Evolutionary conservation across 2,113 vertebrate species (phyloP).

Genomic region (Eurystomus gularis): DNA sequence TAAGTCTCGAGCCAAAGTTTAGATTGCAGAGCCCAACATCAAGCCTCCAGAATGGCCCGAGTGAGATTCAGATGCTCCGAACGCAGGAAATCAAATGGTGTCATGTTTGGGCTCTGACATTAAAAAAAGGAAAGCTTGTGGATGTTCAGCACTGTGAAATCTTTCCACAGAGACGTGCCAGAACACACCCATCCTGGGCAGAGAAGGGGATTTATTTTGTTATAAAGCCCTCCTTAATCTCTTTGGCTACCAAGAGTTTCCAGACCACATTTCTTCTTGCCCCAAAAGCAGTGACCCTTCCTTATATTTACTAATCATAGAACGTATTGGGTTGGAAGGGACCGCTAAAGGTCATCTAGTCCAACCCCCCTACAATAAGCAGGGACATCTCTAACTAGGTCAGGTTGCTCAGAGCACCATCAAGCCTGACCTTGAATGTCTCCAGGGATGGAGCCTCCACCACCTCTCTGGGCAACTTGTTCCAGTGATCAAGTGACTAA

Average conservation of each 20-base stretch:
- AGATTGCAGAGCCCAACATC: not conserved
- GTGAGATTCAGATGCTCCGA: not conserved
- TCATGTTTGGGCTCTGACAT: not conserved
- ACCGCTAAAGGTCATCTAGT: too few relatives aligned
- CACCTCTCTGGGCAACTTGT: too few relatives aligned
- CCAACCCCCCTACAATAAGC: too few relatives aligned
- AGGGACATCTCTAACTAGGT: too few relatives aligned
- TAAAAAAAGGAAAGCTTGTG: not conserved
- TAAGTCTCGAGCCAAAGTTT: not conserved
- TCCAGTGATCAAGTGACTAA: too few relatives aligned
- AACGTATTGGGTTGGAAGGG: too few relatives aligned
- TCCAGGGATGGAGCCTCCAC: too few relatives aligned
- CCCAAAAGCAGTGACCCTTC: not conserved
- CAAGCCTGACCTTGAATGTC: too few relatives aligned
- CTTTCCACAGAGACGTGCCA: not conserved
- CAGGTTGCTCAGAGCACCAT: too few relatives aligned
- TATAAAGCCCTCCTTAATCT: not conserved
- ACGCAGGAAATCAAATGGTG: not conserved
- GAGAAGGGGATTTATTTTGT: not conserved
- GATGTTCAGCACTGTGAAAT: not conserved
- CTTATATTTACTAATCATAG: not conserved
- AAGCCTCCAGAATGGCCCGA: not conserved
- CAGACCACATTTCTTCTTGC: not conserved
- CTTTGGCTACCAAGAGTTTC: not conserved
- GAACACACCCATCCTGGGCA: not conserved